Percentiles rank a stretch among this genome's conserved stretches.
Conservation (phyloP, 2,888 invertebrate genomes). For the Atethmia centrago region DNA sequence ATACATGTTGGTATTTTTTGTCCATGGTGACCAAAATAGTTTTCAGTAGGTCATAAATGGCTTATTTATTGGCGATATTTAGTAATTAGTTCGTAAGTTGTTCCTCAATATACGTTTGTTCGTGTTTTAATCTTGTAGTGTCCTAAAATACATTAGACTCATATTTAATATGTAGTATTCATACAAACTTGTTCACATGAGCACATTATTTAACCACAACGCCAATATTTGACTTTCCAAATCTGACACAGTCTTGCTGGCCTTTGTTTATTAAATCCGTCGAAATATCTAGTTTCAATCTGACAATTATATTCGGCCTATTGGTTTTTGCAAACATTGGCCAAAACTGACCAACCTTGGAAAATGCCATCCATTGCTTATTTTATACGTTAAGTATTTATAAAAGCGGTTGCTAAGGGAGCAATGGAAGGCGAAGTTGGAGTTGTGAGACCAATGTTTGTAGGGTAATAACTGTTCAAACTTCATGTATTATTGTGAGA, state of each 20-base stretch:
- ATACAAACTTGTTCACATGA: slow-evolving; percentile 13
- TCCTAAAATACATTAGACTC: background rate
- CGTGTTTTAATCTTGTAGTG: background rate
- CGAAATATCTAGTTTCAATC: slow-evolving; percentile 16
- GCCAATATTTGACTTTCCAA: slow-evolving; percentile 12
- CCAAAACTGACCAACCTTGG: background rate
- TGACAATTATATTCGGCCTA: slow-evolving; percentile 8
- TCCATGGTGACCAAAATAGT: too few relatives aligned
- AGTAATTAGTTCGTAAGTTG: background rate
- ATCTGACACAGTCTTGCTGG: slow-evolving; percentile 18
- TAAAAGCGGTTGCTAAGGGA: background rate
- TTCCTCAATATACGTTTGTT: background rate
- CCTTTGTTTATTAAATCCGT: slow-evolving; percentile 17
- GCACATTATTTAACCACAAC: slow-evolving; percentile 23
- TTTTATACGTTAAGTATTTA: background rate
- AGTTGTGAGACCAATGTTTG: background rate
- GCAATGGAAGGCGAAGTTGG: slow-evolving; percentile 2
- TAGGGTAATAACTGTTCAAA: background rate
- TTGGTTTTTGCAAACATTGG: slow-evolving; percentile 26
- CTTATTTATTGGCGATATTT: too few relatives aligned
- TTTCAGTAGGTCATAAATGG: too few relatives aligned
- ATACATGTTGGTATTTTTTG: too few relatives aligned
- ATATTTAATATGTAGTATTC: slow-evolving; percentile 3
- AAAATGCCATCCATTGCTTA: background rate
- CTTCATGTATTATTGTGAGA: slow-evolving; percentile 18